phyloP scores from a whole-genome alignment of 2,113 vertebrate species.

The Reinhardtius hippoglossoides region DNA sequence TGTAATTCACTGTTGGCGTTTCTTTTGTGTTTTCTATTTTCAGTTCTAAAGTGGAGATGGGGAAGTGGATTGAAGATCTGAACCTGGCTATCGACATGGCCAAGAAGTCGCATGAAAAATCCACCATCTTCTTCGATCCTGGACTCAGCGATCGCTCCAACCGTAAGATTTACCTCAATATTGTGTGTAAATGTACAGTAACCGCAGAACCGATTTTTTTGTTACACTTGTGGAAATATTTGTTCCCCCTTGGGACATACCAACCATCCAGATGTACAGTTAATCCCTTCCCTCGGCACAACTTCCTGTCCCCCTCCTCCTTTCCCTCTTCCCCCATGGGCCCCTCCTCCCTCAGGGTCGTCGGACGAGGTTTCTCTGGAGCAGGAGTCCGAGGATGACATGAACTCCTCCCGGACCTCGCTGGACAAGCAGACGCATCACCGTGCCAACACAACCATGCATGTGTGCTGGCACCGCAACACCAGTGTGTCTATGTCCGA shows the following conservation, averaged over 20 bases:
- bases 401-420: slow-evolving; percentile 84
- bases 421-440: slow-evolving; percentile 90
- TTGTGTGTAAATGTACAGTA: not conserved
- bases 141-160: slow-evolving; percentile 77
- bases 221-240: not conserved
- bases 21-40: not conserved
- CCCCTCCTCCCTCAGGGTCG: slow-evolving; percentile 84
- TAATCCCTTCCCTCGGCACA: slow-evolving; percentile 39
- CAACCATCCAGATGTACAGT: not conserved
- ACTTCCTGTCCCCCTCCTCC: slow-evolving; percentile 34
- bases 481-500: slow-evolving; percentile 96
- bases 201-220: not conserved
- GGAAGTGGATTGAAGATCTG: slow-evolving; percentile 94
- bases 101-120: slow-evolving; percentile 85
- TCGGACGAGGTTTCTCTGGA: slow-evolving; percentile 89
- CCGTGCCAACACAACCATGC: slow-evolving; percentile 92
- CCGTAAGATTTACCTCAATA: slow-evolving; percentile 82
- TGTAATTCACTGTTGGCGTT: not conserved
- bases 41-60: slow-evolving; percentile 93
- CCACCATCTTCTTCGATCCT: slow-evolving; percentile 80
- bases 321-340: slow-evolving; percentile 44
- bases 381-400: slow-evolving; percentile 91
- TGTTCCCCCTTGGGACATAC: not conserved
- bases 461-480: slow-evolving; percentile 97
- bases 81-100: slow-evolving; percentile 90